phyloP scores from a whole-genome alignment of 2,888 invertebrate species.

The Heteromurus nitidus region DNA sequence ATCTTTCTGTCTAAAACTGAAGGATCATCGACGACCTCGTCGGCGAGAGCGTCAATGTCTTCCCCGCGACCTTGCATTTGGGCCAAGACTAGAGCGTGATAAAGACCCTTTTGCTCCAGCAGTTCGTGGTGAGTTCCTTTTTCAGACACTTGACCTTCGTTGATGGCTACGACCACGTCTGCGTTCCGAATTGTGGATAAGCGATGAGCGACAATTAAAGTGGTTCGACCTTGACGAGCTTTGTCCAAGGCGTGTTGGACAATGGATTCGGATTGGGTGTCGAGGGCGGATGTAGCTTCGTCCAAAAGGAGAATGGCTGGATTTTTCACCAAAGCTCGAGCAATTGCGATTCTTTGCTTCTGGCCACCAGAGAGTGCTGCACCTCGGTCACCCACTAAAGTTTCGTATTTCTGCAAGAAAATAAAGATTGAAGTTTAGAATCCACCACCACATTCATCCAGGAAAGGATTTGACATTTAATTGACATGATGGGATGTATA shows the following conservation, averaged over 20 bases:
- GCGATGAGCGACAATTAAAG: conserved; percentile 75
- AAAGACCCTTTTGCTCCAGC: conserved; percentile 81
- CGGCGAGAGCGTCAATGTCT: conserved; percentile 74
- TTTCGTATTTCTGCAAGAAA: conserved; percentile 81
- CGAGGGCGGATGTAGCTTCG: conserved; percentile 80
- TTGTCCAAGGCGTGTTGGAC: conserved; percentile 78
- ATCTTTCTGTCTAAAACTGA: not conserved
- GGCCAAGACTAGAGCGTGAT: conserved; percentile 82
- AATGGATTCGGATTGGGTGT: conserved; percentile 80
- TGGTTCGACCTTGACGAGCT: conserved; percentile 75
- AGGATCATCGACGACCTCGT: conserved; percentile 63
- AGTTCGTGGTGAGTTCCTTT: conserved; percentile 85
- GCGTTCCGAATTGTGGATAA: conserved; percentile 74
- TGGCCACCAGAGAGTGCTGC: conserved; percentile 84
- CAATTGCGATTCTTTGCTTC: conserved; percentile 90
- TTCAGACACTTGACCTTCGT: conserved; percentile 83
- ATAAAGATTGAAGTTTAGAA: no score
- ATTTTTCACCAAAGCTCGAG: conserved; percentile 78
- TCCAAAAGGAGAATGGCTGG: conserved; percentile 76
- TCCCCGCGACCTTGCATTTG: conserved; percentile 77
- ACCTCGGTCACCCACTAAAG: conserved; percentile 86
- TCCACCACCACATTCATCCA: no score
- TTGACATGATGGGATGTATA: no score
- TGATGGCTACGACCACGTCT: conserved; percentile 77
- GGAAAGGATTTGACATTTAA: no score